These are phyloP conservation scores for Lysandra bellargus DNA, from an alignment of 2,888 invertebrate genomes.

Conservation along the genomic window DNA sequence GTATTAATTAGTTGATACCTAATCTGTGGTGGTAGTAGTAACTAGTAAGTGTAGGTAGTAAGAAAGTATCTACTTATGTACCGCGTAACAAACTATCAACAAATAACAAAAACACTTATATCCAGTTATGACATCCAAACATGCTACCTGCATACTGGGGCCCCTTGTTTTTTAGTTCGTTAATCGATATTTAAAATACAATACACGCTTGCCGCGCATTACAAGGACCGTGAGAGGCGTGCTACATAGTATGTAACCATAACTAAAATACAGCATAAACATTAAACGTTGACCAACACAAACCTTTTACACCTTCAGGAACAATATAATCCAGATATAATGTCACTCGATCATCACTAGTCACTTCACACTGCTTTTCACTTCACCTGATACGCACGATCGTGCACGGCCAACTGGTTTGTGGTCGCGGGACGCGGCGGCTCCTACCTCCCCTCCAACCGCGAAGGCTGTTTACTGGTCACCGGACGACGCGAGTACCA, in stretches of 20 bases:
- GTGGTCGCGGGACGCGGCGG: background rate
- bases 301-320: background rate
- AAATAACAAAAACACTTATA: background rate
- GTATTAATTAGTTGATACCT: too few species aligned
- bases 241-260: background rate
- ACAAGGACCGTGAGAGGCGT: background rate
- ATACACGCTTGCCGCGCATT: background rate
- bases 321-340: conserved; percentile 31
- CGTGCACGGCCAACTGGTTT: conserved; percentile 61
- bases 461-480: conserved; percentile 14
- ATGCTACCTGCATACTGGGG: background rate
- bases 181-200: conserved; percentile 7
- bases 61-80: background rate
- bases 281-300: background rate
- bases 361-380: conserved; percentile 43
- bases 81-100: background rate
- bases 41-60: background rate
- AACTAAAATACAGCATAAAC: background rate
- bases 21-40: background rate
- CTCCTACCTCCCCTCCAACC: conserved; percentile 12
- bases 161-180: conserved; percentile 1
- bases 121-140: background rate
- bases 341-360: conserved; percentile 71
- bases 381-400: conserved; percentile 48
- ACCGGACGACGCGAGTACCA: background rate